phyloP scores from a whole-genome alignment of 2,113 vertebrate genomes.

The Myotis brandtii region DNA sequence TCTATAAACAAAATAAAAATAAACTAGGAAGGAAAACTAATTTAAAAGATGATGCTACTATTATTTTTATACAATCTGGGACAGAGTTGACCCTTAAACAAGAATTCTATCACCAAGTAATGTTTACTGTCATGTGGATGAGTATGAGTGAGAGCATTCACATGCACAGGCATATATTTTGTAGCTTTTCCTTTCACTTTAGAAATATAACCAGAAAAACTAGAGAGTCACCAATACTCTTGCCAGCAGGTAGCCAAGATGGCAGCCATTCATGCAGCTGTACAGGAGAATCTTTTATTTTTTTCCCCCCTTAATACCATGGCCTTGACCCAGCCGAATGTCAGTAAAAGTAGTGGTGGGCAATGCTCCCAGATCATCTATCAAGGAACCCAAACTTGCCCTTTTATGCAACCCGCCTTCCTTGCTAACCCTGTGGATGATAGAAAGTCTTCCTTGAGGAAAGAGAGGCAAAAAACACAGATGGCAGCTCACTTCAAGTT shows the following conservation, averaged over 20 bases:
- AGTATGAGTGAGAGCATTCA: background rate
- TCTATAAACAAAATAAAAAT: slow-evolving; percentile 28
- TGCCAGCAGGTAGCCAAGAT: background rate
- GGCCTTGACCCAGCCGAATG: background rate
- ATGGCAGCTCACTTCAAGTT: background rate
- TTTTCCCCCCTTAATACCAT: background rate
- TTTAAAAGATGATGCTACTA: background rate
- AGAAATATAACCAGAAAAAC: background rate
- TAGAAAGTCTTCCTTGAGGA: slow-evolving; percentile 14
- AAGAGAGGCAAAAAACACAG: background rate
- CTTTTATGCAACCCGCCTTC: background rate
- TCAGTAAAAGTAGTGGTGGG: background rate
- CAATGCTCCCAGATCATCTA: background rate
- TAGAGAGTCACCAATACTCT: slow-evolving; percentile 2
- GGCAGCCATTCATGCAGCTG: background rate
- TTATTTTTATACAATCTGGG: background rate
- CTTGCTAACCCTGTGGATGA: background rate
- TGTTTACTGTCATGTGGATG: background rate
- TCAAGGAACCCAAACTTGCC: background rate
- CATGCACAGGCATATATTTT: background rate
- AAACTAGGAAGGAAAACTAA: background rate
- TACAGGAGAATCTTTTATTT: background rate
- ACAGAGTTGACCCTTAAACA: background rate
- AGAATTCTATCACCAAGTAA: background rate
- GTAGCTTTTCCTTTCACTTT: background rate